Conservation (phyloP, 2,797 vertebrate genomes). For the Paratrypauchen microcephalus region DNA sequence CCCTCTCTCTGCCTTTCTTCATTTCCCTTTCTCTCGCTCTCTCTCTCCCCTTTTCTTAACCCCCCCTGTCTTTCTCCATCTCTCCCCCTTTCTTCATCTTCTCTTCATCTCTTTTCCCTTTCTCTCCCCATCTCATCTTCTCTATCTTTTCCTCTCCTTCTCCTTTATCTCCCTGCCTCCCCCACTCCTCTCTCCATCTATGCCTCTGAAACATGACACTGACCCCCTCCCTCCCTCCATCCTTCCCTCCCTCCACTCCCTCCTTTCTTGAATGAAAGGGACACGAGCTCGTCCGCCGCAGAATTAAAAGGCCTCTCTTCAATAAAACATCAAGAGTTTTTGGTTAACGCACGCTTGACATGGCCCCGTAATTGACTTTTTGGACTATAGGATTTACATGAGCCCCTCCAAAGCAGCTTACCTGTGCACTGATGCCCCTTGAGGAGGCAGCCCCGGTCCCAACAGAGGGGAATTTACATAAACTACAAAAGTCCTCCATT, state of each 20-base stretch:
- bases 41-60: too few relatives aligned
- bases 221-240: constrained; percentile 69
- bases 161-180: not conserved
- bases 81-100: constrained; percentile 8
- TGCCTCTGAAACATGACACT: constrained; percentile 80
- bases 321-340: constrained; percentile 85
- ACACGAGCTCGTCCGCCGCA: constrained; percentile 71
- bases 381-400: constrained; percentile 83
- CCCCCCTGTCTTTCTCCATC: constrained; percentile 25
- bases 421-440: constrained; percentile 78
- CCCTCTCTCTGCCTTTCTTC: too few relatives aligned
- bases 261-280: constrained; percentile 62
- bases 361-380: constrained; percentile 84
- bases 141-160: too few relatives aligned
- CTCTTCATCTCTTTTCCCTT: too few relatives aligned
- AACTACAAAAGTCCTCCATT: constrained; percentile 49
- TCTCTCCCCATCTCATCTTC: too few relatives aligned
- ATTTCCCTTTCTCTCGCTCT: too few relatives aligned
- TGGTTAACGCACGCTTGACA: constrained; percentile 83
- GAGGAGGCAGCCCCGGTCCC: constrained; percentile 65
- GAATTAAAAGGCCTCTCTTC: constrained; percentile 83
- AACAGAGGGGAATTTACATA: constrained; percentile 75
- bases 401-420: constrained; percentile 80
- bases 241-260: constrained; percentile 66
- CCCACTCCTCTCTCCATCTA: constrained; percentile 39